Evolutionary conservation across 2,113 vertebrate species (phyloP).

Genomic region (Loxodonta africana): DNA sequence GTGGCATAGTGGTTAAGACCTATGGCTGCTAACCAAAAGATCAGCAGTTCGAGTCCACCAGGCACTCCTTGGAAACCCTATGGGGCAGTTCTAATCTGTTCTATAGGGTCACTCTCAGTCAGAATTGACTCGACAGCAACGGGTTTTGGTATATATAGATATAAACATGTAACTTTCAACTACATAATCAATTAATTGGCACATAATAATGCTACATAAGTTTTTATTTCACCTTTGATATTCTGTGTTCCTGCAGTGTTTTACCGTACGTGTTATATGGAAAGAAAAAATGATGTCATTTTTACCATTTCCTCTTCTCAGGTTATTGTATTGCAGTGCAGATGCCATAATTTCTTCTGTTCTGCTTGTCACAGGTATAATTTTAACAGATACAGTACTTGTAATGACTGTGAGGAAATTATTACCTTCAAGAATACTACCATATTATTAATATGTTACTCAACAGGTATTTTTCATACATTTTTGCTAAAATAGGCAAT

Average conservation of each 20-base stretch:
- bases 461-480: neutral
- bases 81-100: too few relatives aligned
- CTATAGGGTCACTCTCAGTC: too few relatives aligned
- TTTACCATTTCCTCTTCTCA: neutral
- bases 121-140: too few relatives aligned
- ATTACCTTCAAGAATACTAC: neutral
- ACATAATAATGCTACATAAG: neutral
- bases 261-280: neutral
- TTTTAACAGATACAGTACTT: conserved; percentile 19
- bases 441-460: neutral
- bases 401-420: conserved; percentile 26
- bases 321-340: neutral
- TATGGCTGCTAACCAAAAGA: too few relatives aligned
- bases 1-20: too few relatives aligned
- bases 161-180: neutral
- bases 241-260: neutral
- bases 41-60: too few relatives aligned
- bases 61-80: too few relatives aligned
- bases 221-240: neutral
- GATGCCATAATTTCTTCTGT: neutral
- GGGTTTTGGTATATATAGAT: neutral
- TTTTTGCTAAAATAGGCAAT: conserved; percentile 1
- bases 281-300: conserved; percentile 1
- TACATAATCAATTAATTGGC: neutral
- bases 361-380: neutral